phyloP scores from a whole-genome alignment of 1,140 invertebrate genomes.

The Augochlora pura region DNA sequence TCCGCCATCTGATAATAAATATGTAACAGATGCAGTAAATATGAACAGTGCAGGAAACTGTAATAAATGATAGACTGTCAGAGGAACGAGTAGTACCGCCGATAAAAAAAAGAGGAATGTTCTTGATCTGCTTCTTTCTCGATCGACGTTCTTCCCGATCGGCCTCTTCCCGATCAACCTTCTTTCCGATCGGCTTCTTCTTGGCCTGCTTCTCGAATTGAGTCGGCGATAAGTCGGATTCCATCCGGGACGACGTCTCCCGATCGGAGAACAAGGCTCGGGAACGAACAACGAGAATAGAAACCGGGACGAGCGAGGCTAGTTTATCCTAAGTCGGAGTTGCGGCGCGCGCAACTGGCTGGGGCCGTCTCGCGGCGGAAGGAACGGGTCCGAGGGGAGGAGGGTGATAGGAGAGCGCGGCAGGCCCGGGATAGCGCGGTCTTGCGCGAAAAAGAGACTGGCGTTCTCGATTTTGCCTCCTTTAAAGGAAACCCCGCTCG shows the following conservation, averaged over 20 bases:
- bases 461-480: slow-evolving; percentile 44
- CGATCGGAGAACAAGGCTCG: slow-evolving; percentile 61
- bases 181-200: no score
- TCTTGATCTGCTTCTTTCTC: background rate
- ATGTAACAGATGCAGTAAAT: no score
- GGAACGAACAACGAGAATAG: slow-evolving; percentile 56
- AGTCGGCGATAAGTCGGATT: slow-evolving; percentile 56
- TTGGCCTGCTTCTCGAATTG: slow-evolving; percentile 35
- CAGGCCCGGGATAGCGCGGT: background rate
- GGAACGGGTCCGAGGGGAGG: background rate
- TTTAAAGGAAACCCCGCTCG: slow-evolving; percentile 32
- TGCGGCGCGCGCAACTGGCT: slow-evolving; percentile 6
- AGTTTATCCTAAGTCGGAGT: slow-evolving; percentile 44
- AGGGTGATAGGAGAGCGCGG: background rate
- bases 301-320: slow-evolving; percentile 31
- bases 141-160: no score
- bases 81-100: no score
- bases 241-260: slow-evolving; percentile 55
- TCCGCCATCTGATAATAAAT: no score
- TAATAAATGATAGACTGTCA: no score
- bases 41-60: no score
- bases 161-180: no score
- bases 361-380: background rate
- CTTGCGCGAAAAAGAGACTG: slow-evolving; percentile 36
- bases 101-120: background rate